These are phyloP conservation scores for Lasiurus borealis DNA, from an alignment of 2,113 vertebrate species.

Conservation along the genomic window DNA sequence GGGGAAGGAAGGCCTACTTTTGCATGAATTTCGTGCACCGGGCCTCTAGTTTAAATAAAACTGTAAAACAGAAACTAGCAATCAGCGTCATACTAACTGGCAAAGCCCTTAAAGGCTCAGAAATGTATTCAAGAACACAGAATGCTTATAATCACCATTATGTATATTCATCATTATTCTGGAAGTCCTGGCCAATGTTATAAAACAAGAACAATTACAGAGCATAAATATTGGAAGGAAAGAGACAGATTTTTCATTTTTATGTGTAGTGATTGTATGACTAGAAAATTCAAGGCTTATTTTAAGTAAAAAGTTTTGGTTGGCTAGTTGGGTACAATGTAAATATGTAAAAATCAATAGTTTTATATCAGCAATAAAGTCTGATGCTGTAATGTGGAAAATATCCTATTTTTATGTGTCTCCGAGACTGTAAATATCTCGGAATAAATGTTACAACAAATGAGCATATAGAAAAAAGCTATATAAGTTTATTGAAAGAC, in stretches of 20 bases:
- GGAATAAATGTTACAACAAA: constrained; percentile 16
- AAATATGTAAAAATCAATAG: not conserved
- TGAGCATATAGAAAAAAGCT: not conserved
- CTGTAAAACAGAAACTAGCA: not conserved
- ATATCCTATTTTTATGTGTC: not conserved
- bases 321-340: not conserved
- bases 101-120: not conserved
- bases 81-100: not conserved
- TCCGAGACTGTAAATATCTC: not conserved
- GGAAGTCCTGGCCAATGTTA: not conserved
- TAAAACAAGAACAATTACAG: not conserved
- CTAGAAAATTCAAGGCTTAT: constrained; percentile 29
- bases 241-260: not conserved
- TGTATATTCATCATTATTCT: not conserved
- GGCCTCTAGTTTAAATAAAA: not conserved
- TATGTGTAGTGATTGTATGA: not conserved
- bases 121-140: not conserved
- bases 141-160: not conserved
- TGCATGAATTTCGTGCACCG: too few relatives aligned
- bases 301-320: constrained; percentile 18
- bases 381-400: not conserved
- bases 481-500: not conserved
- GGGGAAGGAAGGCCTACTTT: too few relatives aligned
- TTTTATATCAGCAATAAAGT: constrained; percentile 38
- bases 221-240: not conserved